Evolutionary conservation across 2,888 invertebrate genomes (phyloP), one percentile per base, ranked within the genome.

Genomic region (Hypena proboscidalis): DNA sequence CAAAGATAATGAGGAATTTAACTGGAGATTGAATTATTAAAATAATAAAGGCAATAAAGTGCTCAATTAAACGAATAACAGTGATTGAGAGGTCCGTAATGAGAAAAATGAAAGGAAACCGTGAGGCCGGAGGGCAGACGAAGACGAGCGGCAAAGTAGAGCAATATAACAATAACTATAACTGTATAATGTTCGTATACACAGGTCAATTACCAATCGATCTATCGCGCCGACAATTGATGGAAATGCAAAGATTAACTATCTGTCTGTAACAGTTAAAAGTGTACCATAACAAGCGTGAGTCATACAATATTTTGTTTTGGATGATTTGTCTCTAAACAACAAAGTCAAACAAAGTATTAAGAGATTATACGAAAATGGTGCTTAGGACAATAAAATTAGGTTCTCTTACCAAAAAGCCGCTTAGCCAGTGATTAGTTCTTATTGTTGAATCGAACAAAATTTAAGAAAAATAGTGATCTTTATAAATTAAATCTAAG

Each of bases 221-320:
- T 56, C 31, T 32, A 43, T 35, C 51, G 11, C 36, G 19, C 31
- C 39, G 17, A 42, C 27, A 39, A 37, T 42, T 39, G 41, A 50
- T 23, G 19, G 10, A 40, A 39, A 50, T 49, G 6, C 13, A 11
- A 23, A 42, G 41, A 50, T 50, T 27, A 41, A 7, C 5, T 38
- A 36, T 50, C 38, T 34, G 19, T 42, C 15, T 15, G 10, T 19
- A 7, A 7, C 19, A 3, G 19, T 6, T 14, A 10, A 7, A 3
- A 22, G 14, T 29, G 20, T 14, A 10, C 20, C 32, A n/a, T n/a
- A n/a, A n/a, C n/a, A n/a, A n/a, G n/a, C n/a, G n/a, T n/a, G n/a
- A n/a, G n/a, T n/a, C n/a, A n/a, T n/a, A n/a, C n/a, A n/a, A n/a
- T n/a, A n/a, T n/a, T n/a, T n/a, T n/a, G n/a, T n/a, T n/a, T n/a